Percentiles rank a stretch among this genome's conserved stretches.
Evolutionary conservation across 2,797 vertebrate genomes (phyloP).

Genomic region (Miopithecus talapoin): DNA sequence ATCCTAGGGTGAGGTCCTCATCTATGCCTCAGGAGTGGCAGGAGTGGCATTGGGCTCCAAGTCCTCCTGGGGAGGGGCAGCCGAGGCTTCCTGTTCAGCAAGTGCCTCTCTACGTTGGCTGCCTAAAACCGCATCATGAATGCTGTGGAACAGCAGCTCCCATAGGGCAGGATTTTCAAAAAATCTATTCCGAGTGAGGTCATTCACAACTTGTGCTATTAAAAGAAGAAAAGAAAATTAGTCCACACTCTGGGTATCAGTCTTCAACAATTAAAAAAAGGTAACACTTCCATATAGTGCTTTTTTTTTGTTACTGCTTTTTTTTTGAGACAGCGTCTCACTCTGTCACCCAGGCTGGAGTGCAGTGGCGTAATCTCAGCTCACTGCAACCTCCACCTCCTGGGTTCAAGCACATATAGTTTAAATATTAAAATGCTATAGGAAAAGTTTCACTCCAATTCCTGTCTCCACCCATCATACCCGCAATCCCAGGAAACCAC

Average conservation of each 20-base stretch:
- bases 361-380: neutral
- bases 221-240: conserved; percentile 62
- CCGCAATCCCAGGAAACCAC: neutral
- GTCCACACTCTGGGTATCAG: neutral
- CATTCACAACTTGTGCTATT: conserved; percentile 87
- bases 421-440: neutral
- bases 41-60: conserved; percentile 61
- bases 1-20: neutral
- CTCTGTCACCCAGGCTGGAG: neutral
- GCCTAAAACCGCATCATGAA: conserved; percentile 93
- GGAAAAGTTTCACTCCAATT: neutral
- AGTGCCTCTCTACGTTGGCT: conserved; percentile 82
- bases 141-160: conserved; percentile 90
- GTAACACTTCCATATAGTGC: neutral
- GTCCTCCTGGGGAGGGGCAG: conserved; percentile 43
- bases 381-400: neutral
- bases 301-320: too few species aligned
- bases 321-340: neutral
- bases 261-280: conserved; percentile 1
- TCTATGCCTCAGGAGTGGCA: conserved; percentile 47
- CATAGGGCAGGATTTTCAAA: conserved; percentile 86
- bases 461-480: neutral
- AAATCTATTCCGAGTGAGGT: conserved; percentile 90
- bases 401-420: neutral
- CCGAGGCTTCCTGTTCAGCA: conserved; percentile 45